Percentiles rank a stretch among this genome's conserved stretches.
Conservation (phyloP, 2,888 invertebrate species). For the Drosophila hamatofila region DNA sequence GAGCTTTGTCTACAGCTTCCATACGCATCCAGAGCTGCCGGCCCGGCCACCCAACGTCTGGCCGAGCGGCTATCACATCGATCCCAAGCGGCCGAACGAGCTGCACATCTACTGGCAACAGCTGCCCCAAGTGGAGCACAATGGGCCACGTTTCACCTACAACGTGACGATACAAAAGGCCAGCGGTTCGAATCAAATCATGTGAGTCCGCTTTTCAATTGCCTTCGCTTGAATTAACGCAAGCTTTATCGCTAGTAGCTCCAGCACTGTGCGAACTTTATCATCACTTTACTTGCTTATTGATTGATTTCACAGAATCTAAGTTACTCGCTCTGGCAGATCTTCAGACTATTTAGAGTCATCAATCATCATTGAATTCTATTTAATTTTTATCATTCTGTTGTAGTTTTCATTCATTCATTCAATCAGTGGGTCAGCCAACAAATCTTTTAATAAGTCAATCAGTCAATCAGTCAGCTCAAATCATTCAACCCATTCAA, state of each 20-base stretch:
- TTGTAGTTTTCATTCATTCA: not conserved
- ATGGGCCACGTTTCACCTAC: constrained; percentile 91
- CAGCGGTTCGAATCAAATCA: constrained; percentile 22
- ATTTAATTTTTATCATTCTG: not conserved
- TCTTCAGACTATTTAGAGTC: too few species aligned
- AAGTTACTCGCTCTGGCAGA: too few species aligned
- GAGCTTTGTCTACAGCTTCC: constrained; percentile 87
- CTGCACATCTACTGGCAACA: constrained; percentile 93
- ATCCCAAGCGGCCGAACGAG: constrained; percentile 86
- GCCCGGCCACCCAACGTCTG: constrained; percentile 88
- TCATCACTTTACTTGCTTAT: too few species aligned
- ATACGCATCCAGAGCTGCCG: constrained; percentile 87
- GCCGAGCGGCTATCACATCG: constrained; percentile 89
- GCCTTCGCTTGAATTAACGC: not conserved
- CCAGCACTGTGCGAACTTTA: not conserved
- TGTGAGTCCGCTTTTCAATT: constrained; percentile 51
- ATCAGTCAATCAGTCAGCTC: not conserved
- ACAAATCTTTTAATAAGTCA: not conserved
- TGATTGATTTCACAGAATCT: not conserved
- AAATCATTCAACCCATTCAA: too few species aligned
- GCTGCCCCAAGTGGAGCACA: constrained; percentile 88
- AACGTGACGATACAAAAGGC: constrained; percentile 85
- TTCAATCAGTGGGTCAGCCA: not conserved
- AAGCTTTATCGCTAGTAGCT: not conserved
- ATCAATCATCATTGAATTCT: too few species aligned